Base-by-base conservation (phyloP, 2,888 invertebrate genomes). In the Drosophila putrida region DNA sequence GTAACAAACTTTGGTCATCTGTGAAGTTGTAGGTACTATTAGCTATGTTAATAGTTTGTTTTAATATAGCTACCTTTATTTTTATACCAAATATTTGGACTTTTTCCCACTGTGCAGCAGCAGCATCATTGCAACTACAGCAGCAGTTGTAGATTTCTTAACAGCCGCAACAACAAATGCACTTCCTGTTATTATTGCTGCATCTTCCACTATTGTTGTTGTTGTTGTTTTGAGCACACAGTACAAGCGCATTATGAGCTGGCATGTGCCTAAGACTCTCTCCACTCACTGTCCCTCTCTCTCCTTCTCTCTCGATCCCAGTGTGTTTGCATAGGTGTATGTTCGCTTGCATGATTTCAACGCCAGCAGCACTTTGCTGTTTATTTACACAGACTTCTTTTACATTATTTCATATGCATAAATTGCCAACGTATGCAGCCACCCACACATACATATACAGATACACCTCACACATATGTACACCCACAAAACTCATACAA, bases 291-390 rank as follows among this genome's bases (percentile, higher is more conserved):
- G 10, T 47, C n/a, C n/a, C 13, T 28, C 6, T 50, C 11, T 39
- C 13, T n/a, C 8, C 57, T 11, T 50, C 9, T 31, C 5, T 62
- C 4, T 38, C 8, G 1, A 4, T 35, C 11, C 20, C n/a, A 47
- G 63, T 67, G 60, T 86, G 78, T 82, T 82, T 82, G 79, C 82
- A 78, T 81, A 82, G 88, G 79, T 82, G 85, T 82, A 76, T 69
- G 75, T 70, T 47, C 71, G 81, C 66, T 80, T 78, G 83, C 80
- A 80, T 80, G 82, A 77, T 80, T 82, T 83, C 84, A 83, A 87
- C 71, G 83, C 83, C 86, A 60, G 88, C 83, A 83, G 83, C 83
- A 88, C 88, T 83, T 85, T 82, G 75, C 88, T 88, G 88, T 83
- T 83, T 83, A 83, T 83, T 83, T 83, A 88, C 88, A 75, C 66